A percentile compares a stretch with the other conserved stretches of the same genome.
These are phyloP conservation scores for Acrobasis suavella DNA, from an alignment of 2,888 invertebrate species.

Conservation along the genomic window DNA sequence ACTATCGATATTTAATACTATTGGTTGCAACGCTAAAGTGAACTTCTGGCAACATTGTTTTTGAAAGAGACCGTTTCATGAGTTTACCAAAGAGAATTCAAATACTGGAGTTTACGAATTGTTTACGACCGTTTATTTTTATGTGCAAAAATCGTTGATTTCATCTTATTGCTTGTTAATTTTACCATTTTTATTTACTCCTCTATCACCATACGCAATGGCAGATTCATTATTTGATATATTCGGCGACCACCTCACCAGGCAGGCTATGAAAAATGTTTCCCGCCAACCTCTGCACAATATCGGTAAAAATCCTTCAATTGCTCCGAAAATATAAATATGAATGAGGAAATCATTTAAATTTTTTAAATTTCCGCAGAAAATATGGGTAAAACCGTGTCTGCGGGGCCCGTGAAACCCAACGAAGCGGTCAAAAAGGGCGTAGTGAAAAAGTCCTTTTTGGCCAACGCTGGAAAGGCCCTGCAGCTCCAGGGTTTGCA, in stretches of 20 bases:
- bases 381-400: constrained; percentile 65
- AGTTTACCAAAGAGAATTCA: too few relatives aligned
- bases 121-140: constrained; percentile 6
- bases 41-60: too few relatives aligned
- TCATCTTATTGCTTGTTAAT: not conserved
- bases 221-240: constrained; percentile 67
- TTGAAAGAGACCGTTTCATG: too few relatives aligned
- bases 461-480: constrained; percentile 66
- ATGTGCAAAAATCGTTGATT: not conserved
- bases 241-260: constrained; percentile 63
- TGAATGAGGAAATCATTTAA: not conserved
- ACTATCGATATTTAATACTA: too few relatives aligned
- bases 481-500: constrained; percentile 37
- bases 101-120: too few relatives aligned
- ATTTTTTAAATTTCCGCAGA: constrained; percentile 45
- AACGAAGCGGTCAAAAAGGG: constrained; percentile 66
- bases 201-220: constrained; percentile 42
- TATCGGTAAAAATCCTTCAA: constrained; percentile 52
- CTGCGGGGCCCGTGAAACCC: constrained; percentile 60
- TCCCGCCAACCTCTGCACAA: constrained; percentile 65
- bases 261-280: constrained; percentile 60
- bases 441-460: constrained; percentile 65
- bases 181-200: not conserved
- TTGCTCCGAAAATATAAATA: not conserved
- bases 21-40: too few relatives aligned